Evolutionary conservation across 2,113 vertebrate species (phyloP).

Genomic region (Silurus glanis): DNA sequence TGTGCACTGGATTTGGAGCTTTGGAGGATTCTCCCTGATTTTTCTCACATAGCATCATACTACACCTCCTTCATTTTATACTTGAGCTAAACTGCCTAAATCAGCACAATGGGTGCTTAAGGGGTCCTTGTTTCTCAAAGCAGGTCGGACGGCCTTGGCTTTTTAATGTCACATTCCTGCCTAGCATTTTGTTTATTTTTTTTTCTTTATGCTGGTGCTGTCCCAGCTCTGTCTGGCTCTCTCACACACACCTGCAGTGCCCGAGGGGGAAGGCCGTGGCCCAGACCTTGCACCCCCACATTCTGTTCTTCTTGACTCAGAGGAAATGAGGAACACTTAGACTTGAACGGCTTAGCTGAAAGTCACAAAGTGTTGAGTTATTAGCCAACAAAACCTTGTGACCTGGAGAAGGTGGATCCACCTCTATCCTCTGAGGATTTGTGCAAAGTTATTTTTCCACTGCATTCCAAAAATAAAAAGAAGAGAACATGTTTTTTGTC

Average conservation of each 20-base stretch:
- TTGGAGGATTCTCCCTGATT: slow-evolving; percentile 41
- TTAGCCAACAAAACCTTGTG: slow-evolving; percentile 46
- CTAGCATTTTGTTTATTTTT: slow-evolving; percentile 56
- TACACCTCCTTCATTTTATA: slow-evolving; percentile 42
- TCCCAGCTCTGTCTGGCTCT: slow-evolving; percentile 47
- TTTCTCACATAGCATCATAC: slow-evolving; percentile 33
- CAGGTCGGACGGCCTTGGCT: slow-evolving; percentile 32
- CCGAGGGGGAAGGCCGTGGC: slow-evolving; percentile 63
- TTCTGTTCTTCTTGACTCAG: not conserved
- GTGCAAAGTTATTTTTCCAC: slow-evolving; percentile 3
- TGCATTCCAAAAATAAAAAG: not conserved
- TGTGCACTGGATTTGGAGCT: slow-evolving; percentile 41
- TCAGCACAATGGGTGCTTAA: slow-evolving; percentile 47
- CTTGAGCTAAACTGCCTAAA: slow-evolving; percentile 43
- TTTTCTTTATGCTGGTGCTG: slow-evolving; percentile 44
- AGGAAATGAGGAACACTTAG: slow-evolving; percentile 56
- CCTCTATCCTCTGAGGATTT: slow-evolving; percentile 2
- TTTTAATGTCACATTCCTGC: slow-evolving; percentile 51
- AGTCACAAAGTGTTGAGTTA: slow-evolving; percentile 59
- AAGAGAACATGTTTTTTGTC: not conserved
- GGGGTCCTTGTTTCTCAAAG: slow-evolving; percentile 39
- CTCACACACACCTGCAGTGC: slow-evolving; percentile 69
- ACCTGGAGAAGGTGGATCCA: slow-evolving; percentile 3
- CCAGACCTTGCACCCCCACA: slow-evolving; percentile 47
- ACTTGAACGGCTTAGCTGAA: slow-evolving; percentile 52